Conservation (phyloP, 2,797 vertebrate genomes). For the Synanceia verrucosa region DNA sequence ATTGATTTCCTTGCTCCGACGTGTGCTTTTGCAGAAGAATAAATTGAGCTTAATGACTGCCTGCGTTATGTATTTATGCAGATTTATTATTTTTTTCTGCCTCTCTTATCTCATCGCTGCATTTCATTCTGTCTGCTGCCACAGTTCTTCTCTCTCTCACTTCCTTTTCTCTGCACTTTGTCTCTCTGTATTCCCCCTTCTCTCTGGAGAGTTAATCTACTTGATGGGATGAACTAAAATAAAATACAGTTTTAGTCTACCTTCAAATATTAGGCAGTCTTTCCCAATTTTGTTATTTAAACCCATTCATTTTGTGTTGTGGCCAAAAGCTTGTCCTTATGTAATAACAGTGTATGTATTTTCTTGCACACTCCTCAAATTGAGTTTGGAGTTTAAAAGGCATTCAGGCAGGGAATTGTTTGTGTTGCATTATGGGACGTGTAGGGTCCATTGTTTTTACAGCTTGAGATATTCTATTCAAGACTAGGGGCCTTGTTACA, state of each 20-base stretch:
- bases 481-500: no score
- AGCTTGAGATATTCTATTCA: neutral
- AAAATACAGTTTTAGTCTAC: neutral
- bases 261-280: conserved; percentile 4
- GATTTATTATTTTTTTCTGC: conserved; percentile 43
- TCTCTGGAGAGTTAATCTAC: conserved; percentile 17
- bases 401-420: neutral
- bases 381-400: neutral
- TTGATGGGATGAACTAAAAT: neutral
- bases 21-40: conserved; percentile 55
- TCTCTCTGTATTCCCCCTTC: neutral
- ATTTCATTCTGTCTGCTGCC: conserved; percentile 27
- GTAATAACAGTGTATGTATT: neutral
- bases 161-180: neutral
- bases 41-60: conserved; percentile 66
- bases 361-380: neutral
- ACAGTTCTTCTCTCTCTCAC: neutral
- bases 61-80: conserved; percentile 73
- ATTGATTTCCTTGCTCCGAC: conserved; percentile 21
- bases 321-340: neutral
- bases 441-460: neutral
- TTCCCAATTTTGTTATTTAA: neutral
- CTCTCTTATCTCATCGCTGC: conserved; percentile 20
- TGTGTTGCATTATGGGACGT: neutral
- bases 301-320: neutral